Conservation (phyloP, 2,797 vertebrate species). For the Capromys pilorides region DNA sequence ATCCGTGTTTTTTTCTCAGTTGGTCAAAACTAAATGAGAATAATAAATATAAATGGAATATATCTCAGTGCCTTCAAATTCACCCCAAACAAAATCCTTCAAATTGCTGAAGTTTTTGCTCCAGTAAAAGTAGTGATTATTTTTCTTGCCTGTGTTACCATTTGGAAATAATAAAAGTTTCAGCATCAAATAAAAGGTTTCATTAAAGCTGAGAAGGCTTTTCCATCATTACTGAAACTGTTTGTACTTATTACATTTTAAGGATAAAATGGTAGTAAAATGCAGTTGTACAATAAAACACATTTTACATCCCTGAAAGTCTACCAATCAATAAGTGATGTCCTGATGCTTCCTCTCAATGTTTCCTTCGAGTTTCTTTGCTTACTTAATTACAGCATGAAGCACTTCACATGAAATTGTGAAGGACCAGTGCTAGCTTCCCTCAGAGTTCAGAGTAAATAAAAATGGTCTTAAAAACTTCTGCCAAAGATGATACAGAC, state of each 20-base stretch:
- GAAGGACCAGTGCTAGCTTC: constrained; percentile 30
- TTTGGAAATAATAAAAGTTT: constrained; percentile 74
- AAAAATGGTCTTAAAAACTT: constrained; percentile 64
- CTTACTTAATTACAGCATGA: constrained; percentile 66
- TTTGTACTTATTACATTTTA: constrained; percentile 70
- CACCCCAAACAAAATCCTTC: constrained; percentile 52
- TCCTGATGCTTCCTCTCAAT: constrained; percentile 24
- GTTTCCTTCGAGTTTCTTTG: constrained; percentile 31
- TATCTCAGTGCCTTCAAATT: constrained; percentile 27
- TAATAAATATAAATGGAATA: neutral
- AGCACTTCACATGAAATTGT: constrained; percentile 43
- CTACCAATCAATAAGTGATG: neutral
- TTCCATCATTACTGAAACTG: constrained; percentile 45
- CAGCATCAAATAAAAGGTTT: constrained; percentile 67
- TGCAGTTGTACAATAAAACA: constrained; percentile 40
- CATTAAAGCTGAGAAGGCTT: constrained; percentile 69
- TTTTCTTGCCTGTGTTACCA: constrained; percentile 65
- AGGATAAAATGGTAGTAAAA: constrained; percentile 67
- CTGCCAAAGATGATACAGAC: constrained; percentile 35
- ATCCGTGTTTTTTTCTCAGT: neutral
- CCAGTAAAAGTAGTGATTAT: constrained; percentile 61
- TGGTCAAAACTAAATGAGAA: constrained; percentile 55
- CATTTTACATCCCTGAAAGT: neutral
- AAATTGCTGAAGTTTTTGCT: constrained; percentile 52
- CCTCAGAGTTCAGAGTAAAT: constrained; percentile 63